A percentile compares a stretch with the other conserved stretches of the same genome.
These are phyloP conservation scores for Tragelaphus imberbis DNA, from an alignment of 2,113 vertebrate genomes.

Conservation along the genomic window DNA sequence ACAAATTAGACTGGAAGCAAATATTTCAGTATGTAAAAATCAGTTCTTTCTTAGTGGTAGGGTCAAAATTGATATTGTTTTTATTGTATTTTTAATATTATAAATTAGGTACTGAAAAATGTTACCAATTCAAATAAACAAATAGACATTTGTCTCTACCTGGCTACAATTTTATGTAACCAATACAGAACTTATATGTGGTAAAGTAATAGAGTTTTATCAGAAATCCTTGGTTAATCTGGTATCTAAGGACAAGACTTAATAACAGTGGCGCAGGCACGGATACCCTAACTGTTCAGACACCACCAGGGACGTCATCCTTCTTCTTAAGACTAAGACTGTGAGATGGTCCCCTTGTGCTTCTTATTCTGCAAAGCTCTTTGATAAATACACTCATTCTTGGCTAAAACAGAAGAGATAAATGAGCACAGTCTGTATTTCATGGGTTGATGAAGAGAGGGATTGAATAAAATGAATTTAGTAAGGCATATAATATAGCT, in stretches of 20 bases:
- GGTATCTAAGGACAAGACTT: not conserved
- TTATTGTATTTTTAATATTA: not conserved
- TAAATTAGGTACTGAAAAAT: not conserved
- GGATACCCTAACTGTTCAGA: not conserved
- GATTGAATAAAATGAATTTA: not conserved
- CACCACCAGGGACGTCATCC: rapidly evolving
- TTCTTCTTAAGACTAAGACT: not conserved
- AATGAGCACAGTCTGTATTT: not conserved
- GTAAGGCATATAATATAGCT: not conserved
- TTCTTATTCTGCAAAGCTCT: not conserved
- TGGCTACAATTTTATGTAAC: not conserved
- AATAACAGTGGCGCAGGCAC: not conserved
- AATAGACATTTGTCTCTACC: not conserved
- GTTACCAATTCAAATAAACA: not conserved
- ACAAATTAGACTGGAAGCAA: not conserved
- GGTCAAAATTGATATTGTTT: not conserved
- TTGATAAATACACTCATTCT: not conserved
- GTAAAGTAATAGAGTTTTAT: not conserved
- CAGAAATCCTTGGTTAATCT: not conserved
- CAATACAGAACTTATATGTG: not conserved
- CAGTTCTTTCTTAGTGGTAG: not conserved
- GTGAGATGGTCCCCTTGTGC: not conserved
- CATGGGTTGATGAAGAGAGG: not conserved
- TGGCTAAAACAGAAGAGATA: not conserved
- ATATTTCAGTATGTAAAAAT: not conserved